phyloP scores from a whole-genome alignment of 1,140 invertebrate species.

The Achatina immaculata region DNA sequence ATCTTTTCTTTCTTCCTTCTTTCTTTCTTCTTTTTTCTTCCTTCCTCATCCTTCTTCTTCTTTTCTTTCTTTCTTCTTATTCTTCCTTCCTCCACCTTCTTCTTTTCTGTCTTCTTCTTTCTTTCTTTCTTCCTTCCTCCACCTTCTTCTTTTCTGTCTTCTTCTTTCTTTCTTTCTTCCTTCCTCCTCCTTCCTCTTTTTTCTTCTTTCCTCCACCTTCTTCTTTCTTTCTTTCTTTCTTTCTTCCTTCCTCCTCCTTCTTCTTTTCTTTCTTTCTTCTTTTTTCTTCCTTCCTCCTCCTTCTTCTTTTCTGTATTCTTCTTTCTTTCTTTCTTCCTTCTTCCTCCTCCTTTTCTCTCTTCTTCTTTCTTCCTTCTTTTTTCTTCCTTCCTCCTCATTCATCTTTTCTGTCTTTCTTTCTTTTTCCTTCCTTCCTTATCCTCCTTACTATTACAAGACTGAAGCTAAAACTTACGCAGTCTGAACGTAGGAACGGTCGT shows the following conservation, averaged over 20 bases:
- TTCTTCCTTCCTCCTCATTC: not conserved
- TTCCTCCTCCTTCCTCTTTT: not conserved
- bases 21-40: too few relatives aligned
- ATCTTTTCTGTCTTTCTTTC: too few relatives aligned
- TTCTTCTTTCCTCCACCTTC: not conserved
- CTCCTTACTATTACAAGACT: too few relatives aligned
- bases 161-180: not conserved
- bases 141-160: not conserved
- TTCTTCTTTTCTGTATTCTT: not conserved
- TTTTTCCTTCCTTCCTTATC: too few relatives aligned
- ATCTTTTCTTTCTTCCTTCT: too few relatives aligned
- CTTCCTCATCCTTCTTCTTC: too few relatives aligned
- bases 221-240: not conserved
- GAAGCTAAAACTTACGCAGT: too few relatives aligned
- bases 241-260: not conserved
- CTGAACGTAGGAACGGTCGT: too few relatives aligned
- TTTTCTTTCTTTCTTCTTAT: too few relatives aligned
- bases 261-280: not conserved
- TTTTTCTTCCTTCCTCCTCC: not conserved
- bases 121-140: not conserved
- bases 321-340: not conserved
- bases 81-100: too few relatives aligned
- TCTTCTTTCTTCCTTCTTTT: not conserved
- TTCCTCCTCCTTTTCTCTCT: not conserved
- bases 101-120: not conserved